Percentiles rank a stretch among this genome's conserved stretches.
Evolutionary conservation across 2,113 vertebrate species (phyloP).

Genomic region (Cynocephalus volans): DNA sequence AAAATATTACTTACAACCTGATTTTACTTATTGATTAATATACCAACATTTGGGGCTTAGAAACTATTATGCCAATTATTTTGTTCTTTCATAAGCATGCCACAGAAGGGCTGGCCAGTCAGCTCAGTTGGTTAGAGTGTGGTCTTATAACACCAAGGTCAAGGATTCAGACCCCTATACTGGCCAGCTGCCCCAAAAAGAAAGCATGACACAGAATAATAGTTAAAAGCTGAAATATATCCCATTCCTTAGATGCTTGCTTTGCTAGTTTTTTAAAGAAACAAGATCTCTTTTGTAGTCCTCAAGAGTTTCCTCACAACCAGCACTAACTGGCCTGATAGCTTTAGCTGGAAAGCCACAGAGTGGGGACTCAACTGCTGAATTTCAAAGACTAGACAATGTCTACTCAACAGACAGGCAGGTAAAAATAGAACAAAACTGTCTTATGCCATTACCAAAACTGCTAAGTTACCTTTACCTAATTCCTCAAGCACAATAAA

Average conservation of each 20-base stretch:
- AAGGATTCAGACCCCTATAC: no score
- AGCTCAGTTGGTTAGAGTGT: no score
- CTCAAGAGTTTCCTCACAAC: conserved; percentile 85
- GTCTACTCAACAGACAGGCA: conserved; percentile 78
- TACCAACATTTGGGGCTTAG: background rate
- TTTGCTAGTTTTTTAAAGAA: conserved; percentile 82
- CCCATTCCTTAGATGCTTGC: conserved; percentile 71
- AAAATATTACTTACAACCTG: conserved; percentile 6
- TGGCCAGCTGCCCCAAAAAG: no score
- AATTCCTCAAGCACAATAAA: background rate
- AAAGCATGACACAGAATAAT: conserved; percentile 74
- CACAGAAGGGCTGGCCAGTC: conserved; percentile 9
- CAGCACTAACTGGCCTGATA: conserved; percentile 79
- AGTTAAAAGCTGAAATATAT: conserved; percentile 73
- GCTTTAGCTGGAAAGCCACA: conserved; percentile 79
- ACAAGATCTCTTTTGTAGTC: conserved; percentile 83
- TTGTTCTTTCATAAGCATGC: conserved; percentile 65
- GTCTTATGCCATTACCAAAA: conserved; percentile 51
- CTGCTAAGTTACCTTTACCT: conserved; percentile 70
- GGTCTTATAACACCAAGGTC: no score
- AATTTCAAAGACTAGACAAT: conserved; percentile 77
- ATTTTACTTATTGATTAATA: background rate
- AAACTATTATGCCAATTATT: conserved; percentile 36
- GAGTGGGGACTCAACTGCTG: conserved; percentile 67
- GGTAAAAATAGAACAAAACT: conserved; percentile 62